Percentiles rank a stretch among this genome's conserved stretches.
phyloP scores from a whole-genome alignment of 2,113 vertebrate species.

The Equus quagga region DNA sequence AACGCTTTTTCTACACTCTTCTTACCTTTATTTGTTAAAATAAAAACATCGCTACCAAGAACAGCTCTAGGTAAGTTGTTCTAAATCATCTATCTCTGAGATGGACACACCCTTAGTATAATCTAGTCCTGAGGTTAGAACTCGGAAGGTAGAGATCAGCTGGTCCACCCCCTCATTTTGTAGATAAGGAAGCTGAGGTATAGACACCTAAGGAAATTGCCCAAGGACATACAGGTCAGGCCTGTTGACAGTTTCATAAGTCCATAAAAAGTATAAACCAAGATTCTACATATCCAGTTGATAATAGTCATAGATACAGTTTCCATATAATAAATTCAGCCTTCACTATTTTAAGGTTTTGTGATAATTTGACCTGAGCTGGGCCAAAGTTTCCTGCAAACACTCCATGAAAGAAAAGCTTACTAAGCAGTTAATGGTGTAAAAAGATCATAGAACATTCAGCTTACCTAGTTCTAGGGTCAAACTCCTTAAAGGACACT shows the following conservation, averaged over 20 bases:
- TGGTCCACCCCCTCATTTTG: neutral
- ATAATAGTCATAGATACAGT: neutral
- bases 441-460: neutral
- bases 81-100: neutral
- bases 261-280: conserved; percentile 42
- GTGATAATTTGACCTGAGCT: neutral
- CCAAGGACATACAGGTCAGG: neutral
- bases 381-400: conserved; percentile 59
- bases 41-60: conserved; percentile 1
- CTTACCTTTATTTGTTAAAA: conserved; percentile 47
- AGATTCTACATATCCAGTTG: neutral
- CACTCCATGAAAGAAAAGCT: conserved; percentile 51
- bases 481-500: conserved; percentile 28
- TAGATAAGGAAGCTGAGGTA: neutral
- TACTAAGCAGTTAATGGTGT: conserved; percentile 42
- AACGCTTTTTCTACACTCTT: neutral
- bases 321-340: conserved; percentile 3
- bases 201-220: neutral
- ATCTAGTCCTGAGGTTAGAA: neutral
- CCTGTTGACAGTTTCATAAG: conserved; percentile 18
- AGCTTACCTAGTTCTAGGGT: conserved; percentile 14
- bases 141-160: neutral
- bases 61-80: neutral
- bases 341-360: conserved; percentile 30
- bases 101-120: neutral